Evolutionary conservation across 2,888 invertebrate genomes (phyloP).

Genomic region (Lepidonotus clava): DNA sequence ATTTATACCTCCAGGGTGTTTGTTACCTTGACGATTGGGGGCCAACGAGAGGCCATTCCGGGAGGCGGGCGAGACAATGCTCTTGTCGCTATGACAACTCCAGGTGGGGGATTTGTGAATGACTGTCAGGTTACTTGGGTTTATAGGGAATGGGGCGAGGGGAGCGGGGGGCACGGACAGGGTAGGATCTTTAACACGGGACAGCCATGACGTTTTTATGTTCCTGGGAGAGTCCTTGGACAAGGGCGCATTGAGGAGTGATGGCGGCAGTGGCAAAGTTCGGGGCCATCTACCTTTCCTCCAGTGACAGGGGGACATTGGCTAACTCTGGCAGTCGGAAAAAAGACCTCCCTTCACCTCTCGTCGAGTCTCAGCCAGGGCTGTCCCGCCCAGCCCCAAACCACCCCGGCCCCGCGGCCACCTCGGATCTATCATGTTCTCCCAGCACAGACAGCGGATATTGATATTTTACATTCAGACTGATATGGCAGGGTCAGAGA

Average conservation of each 20-base stretch:
- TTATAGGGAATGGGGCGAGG: not conserved
- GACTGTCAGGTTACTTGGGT: not conserved
- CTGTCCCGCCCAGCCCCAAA: not conserved
- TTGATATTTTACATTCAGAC: slow-evolving; percentile 21
- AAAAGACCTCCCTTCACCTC: not conserved
- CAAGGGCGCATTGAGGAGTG: not conserved
- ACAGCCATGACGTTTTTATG: not conserved
- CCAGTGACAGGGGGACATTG: not conserved
- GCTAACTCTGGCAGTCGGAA: not conserved
- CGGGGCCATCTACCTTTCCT: slow-evolving; percentile 2
- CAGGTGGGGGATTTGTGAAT: not conserved
- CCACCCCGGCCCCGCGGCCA: not conserved
- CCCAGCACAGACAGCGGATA: not conserved
- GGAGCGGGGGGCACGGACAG: not conserved
- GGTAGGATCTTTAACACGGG: not conserved
- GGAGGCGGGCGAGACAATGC: not conserved
- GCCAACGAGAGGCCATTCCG: not conserved
- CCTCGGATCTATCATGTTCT: not conserved
- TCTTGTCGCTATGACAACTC: not conserved
- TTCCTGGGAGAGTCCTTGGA: not conserved
- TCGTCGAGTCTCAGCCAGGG: not conserved
- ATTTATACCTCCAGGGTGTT: not conserved
- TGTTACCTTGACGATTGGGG: not conserved
- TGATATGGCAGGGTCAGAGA: not conserved
- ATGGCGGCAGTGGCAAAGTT: not conserved